Evolutionary conservation across 2,113 vertebrate genomes (phyloP).

Genomic region (Mirounga angustirostris): DNA sequence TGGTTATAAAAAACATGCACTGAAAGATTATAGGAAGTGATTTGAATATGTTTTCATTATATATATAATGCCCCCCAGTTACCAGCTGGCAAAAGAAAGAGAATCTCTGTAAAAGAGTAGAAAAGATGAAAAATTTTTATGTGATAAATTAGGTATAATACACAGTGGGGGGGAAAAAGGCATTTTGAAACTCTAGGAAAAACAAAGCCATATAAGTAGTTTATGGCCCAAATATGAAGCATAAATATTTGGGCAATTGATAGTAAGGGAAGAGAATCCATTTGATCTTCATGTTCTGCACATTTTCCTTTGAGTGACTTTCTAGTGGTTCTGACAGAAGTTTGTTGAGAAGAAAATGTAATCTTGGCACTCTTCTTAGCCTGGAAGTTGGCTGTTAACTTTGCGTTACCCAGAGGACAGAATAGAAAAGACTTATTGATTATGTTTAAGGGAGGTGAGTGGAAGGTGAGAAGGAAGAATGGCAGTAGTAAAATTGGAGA

Average conservation of each 20-base stretch:
- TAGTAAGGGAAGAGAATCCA: neutral
- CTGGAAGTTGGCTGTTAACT: neutral
- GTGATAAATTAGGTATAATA: conserved; percentile 28
- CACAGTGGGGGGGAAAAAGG: too few relatives aligned
- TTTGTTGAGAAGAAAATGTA: neutral
- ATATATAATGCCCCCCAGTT: neutral
- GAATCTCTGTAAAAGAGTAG: neutral
- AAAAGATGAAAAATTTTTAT: neutral
- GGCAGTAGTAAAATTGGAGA: neutral
- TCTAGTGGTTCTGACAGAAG: neutral
- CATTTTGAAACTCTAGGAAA: neutral
- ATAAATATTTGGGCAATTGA: neutral
- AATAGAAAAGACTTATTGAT: neutral
- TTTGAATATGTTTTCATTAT: neutral
- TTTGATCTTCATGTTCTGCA: neutral
- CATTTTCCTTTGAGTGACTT: neutral
- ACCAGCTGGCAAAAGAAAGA: neutral
- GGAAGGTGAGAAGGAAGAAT: conserved; percentile 19
- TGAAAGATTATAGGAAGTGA: neutral
- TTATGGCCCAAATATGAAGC: neutral
- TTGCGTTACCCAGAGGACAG: neutral
- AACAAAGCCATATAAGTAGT: neutral
- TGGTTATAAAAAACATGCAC: neutral
- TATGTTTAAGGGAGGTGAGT: neutral
- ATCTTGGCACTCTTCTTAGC: neutral